Evolutionary conservation across 2,797 vertebrate species (phyloP).

Genomic region (Pteropus rufus): DNA sequence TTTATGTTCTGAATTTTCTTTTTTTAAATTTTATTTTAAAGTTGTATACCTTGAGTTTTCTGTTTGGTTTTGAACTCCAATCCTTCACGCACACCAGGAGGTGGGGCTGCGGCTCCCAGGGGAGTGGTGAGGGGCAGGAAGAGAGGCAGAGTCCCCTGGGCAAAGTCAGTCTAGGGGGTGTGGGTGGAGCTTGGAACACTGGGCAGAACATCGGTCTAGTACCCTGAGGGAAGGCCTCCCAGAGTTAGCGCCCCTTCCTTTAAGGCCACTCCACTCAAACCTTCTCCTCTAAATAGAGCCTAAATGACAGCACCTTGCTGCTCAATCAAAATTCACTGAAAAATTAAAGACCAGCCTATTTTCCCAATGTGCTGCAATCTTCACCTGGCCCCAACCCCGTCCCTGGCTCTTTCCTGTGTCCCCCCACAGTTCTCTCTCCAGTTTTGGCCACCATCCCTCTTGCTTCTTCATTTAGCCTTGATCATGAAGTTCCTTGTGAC

Average conservation of each 20-base stretch:
- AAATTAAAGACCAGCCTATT: rapidly evolving
- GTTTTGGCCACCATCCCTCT: neutral
- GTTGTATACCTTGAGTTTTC: neutral
- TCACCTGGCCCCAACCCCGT: neutral
- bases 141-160: rapidly evolving
- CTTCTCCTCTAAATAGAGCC: neutral
- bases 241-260: neutral
- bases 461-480: neutral
- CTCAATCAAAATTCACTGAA: neutral
- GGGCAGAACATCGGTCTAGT: rapidly evolving
- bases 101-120: neutral
- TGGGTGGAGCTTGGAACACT: neutral
- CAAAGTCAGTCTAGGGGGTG: neutral
- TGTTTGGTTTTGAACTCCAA: neutral
- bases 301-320: neutral
- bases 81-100: neutral
- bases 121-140: rapidly evolving
- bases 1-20: neutral
- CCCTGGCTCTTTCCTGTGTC: rapidly evolving
- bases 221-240: neutral
- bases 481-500: neutral
- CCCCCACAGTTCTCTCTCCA: neutral
- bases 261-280: neutral
- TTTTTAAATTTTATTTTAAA: neutral
- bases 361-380: neutral